Base-by-base conservation (phyloP, 2,888 invertebrate genomes). In the Heliconius erato region DNA sequence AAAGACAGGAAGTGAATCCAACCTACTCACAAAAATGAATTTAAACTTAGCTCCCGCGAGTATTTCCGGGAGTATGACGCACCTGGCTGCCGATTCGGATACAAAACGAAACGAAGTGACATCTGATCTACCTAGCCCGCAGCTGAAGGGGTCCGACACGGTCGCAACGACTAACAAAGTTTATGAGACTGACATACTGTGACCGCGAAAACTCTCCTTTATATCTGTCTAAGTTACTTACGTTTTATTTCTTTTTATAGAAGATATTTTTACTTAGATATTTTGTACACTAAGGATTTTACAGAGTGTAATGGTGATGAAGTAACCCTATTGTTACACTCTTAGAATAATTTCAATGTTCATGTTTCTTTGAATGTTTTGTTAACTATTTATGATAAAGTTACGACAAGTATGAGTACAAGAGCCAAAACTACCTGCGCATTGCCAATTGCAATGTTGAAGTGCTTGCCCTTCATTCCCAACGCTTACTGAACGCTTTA, bases 111-210 rank as follows among this genome's bases (percentile, higher is more conserved):
- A 79, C 76, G 86, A 85, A 6, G 81, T 84, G 40, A 76, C 83
- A 9, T 67, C 87, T 77, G 82, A 88, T 16, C 72, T 83, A 79
- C 78, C 83, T 59, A 84, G 80, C 71, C 81, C 86, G 68, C 85
- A 85, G 77, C 84, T 86, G n/a, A 88, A 88, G 78, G 89, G 87
- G 68, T 44, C 89, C 12, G 92, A 92, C 59, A 83, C 91, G 68
- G 91, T 91, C 74, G 96, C 97, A 86, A 97, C 97, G 84, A 97
- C 97, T 78, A 98, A 97, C 91, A 98, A 98, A 95, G 97, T 98
- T 88, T 99, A 98, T 94, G 98, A 99, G 96, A 99, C 99, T 87
- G 99, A 99, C 93, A 99, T 99, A 96, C 98, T 99, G 97, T 99
- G 98, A 98, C 93, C 91, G 87, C 89, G 87, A 87, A 89, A 89